A percentile compares a stretch with the other conserved stretches of the same genome.
phyloP scores from a whole-genome alignment of 2,113 vertebrate genomes.

The Brachypteracias leptosomus region DNA sequence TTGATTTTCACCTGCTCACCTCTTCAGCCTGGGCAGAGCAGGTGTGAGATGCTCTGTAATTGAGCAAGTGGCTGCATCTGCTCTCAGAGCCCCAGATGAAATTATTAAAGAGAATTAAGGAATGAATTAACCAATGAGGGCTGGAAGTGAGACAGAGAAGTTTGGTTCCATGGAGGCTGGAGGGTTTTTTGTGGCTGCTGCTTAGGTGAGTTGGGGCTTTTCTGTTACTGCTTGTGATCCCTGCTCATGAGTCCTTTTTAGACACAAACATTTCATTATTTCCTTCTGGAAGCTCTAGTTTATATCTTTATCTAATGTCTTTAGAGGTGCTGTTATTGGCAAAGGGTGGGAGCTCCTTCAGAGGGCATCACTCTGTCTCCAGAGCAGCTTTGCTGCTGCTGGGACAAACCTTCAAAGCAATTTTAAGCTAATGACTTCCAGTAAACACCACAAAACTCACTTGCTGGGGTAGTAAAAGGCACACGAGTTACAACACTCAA shows the following conservation, averaged over 20 bases:
- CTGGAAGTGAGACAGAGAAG: background rate
- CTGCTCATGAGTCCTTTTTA: background rate
- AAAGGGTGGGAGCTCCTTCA: background rate
- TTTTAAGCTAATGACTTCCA: conserved; percentile 24
- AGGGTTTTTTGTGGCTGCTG: background rate
- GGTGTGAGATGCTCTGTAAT: background rate
- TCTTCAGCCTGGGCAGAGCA: background rate
- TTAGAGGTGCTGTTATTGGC: background rate
- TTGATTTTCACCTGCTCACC: background rate
- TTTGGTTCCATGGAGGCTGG: background rate
- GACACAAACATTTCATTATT: background rate
- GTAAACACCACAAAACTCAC: background rate
- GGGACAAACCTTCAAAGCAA: conserved; percentile 37
- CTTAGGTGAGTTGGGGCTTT: background rate
- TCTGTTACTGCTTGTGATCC: background rate
- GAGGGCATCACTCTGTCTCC: background rate
- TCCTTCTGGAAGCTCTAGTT: background rate
- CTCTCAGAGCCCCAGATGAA: conserved; percentile 26
- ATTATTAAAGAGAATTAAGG: conserved; percentile 21
- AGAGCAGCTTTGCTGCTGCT: background rate
- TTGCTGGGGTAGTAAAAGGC: conserved; percentile 19
- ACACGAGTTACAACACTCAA: background rate
- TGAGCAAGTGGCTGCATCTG: conserved; percentile 20
- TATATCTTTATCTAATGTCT: too few relatives aligned
- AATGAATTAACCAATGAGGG: background rate